Conservation (phyloP, 2,797 vertebrate genomes). For the Xiphorhynchus erythropygius region DNA sequence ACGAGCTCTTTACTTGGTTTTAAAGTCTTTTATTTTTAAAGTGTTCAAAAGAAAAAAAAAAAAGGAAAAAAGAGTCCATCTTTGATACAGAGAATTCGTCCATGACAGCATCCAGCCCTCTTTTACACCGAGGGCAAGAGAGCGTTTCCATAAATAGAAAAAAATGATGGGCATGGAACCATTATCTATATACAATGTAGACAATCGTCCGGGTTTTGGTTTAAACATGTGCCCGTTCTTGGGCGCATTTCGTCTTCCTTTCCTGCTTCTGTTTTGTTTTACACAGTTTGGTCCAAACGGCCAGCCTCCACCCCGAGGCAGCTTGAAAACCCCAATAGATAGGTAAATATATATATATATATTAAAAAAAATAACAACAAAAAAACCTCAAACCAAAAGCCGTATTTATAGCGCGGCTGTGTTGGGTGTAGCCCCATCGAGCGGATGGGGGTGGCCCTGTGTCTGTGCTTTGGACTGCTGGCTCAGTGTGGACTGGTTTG, state of each 20-base stretch:
- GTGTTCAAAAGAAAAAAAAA: background rate
- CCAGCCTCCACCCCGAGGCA: slow-evolving; percentile 22
- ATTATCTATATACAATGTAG: slow-evolving; percentile 66
- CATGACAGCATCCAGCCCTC: slow-evolving; percentile 48
- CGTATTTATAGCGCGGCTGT: slow-evolving; percentile 69
- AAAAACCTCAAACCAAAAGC: background rate
- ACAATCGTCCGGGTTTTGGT: slow-evolving; percentile 64
- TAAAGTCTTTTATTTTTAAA: slow-evolving; percentile 31
- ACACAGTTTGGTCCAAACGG: slow-evolving; percentile 65
- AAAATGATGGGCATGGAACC: slow-evolving; percentile 57
- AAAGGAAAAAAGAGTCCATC: background rate
- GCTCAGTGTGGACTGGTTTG: slow-evolving; percentile 82
- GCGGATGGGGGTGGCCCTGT: slow-evolving; percentile 83
- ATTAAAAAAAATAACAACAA: background rate
- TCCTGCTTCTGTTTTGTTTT: slow-evolving; percentile 55
- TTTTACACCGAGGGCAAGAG: slow-evolving; percentile 30
- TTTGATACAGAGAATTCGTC: slow-evolving; percentile 53
- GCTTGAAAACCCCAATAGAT: slow-evolving; percentile 39
- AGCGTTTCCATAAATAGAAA: slow-evolving; percentile 71
- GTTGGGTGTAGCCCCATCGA: slow-evolving; percentile 80
- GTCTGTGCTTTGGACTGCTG: slow-evolving; percentile 91
- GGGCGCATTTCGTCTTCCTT: slow-evolving; percentile 45
- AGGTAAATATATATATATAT: slow-evolving; percentile 38
- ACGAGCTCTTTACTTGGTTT: slow-evolving; percentile 40
- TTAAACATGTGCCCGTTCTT: slow-evolving; percentile 56